Evolutionary conservation across 1,140 invertebrate species (phyloP).

Genomic region (Apis dorsata): DNA sequence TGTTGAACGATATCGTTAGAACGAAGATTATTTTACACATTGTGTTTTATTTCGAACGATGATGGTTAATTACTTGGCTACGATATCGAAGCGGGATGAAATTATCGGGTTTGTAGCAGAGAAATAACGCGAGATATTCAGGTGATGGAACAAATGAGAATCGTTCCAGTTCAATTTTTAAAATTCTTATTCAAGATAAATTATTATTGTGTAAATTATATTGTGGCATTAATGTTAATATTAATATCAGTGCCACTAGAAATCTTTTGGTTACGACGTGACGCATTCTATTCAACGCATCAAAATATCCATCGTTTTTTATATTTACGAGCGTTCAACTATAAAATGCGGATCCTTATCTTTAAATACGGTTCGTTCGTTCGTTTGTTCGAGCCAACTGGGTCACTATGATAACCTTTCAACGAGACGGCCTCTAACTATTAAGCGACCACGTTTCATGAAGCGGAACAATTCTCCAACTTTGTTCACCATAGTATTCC

Average conservation of each 20-base stretch:
- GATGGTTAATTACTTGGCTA: background rate
- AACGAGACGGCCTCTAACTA: background rate
- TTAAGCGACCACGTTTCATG: constrained; percentile 19
- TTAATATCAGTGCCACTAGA: background rate
- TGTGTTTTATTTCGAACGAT: background rate
- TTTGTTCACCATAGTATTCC: constrained; percentile 16
- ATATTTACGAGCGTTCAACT: background rate
- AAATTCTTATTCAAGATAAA: background rate
- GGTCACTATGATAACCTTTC: constrained; percentile 33
- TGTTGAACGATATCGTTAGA: no score
- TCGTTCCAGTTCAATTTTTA: background rate
- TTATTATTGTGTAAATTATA: no score
- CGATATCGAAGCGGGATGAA: background rate
- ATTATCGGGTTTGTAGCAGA: background rate
- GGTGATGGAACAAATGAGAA: background rate
- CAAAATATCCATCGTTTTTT: background rate
- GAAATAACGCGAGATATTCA: background rate
- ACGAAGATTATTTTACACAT: constrained; percentile 14
- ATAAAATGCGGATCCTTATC: background rate
- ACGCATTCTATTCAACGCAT: background rate
- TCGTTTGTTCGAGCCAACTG: background rate
- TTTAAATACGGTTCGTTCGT: background rate
- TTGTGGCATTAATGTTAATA: background rate
- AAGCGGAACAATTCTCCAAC: constrained; percentile 1
- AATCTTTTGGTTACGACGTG: background rate